Conservation (phyloP, 2,888 invertebrate species). For the Philereme vetulata region DNA sequence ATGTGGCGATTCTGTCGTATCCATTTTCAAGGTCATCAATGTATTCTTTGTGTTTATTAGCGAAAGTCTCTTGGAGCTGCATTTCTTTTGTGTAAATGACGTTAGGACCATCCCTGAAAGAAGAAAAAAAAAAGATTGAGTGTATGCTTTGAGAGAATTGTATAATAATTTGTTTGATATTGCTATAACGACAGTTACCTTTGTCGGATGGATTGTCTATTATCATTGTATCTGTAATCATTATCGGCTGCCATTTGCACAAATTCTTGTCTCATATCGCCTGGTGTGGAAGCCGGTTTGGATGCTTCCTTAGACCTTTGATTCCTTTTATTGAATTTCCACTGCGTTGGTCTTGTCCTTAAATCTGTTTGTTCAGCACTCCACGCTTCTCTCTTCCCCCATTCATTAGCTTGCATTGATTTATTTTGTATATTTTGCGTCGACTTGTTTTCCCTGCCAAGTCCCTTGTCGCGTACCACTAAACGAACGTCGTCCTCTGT, state of each 20-base stretch:
- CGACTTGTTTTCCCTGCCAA: conserved; percentile 89
- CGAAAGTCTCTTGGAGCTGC: conserved; percentile 76
- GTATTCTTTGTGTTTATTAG: conserved; percentile 82
- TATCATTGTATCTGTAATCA: conserved; percentile 75
- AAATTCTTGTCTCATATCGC: conserved; percentile 77
- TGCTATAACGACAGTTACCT: conserved; percentile 52
- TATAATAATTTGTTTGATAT: no score
- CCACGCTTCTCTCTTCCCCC: conserved; percentile 93
- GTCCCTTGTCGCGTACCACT: conserved; percentile 88
- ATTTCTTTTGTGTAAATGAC: conserved; percentile 83
- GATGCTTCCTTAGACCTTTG: conserved; percentile 78
- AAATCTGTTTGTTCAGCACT: conserved; percentile 89
- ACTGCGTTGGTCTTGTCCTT: conserved; percentile 87
- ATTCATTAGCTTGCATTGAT: conserved; percentile 89
- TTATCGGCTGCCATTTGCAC: conserved; percentile 75
- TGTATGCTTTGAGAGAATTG: no score
- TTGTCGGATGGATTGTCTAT: conserved; percentile 68
- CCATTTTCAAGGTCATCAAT: conserved; percentile 85
- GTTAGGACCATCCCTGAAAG: conserved; percentile 79
- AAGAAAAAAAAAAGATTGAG: neutral
- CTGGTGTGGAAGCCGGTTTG: conserved; percentile 75
- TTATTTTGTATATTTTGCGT: conserved; percentile 89
- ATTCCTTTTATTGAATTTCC: conserved; percentile 89
- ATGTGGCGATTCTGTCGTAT: conserved; percentile 78
- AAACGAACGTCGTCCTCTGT: conserved; percentile 90